Percentiles rank a stretch among this genome's conserved stretches.
Conservation (phyloP, 2,113 vertebrate species). For the Tringa solitaria region DNA sequence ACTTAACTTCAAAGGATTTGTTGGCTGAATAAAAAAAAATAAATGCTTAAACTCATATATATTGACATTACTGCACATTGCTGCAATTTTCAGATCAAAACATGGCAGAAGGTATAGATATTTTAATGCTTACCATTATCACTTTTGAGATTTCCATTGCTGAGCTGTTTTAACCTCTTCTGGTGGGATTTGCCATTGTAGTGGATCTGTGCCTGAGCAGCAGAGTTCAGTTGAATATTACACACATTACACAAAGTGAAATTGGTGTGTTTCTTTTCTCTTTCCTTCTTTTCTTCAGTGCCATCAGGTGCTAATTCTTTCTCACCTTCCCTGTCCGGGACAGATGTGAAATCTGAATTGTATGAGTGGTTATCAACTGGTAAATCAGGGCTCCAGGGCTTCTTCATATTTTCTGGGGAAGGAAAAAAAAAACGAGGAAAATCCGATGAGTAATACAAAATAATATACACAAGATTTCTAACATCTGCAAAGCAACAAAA, state of each 20-base stretch:
- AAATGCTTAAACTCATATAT: neutral
- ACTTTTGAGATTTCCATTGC: conserved; percentile 63
- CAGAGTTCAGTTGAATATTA: conserved; percentile 81
- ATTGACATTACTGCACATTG: neutral
- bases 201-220: conserved; percentile 80
- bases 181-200: conserved; percentile 81
- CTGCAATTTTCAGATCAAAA: neutral
- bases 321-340: conserved; percentile 54
- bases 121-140: conserved; percentile 67
- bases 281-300: conserved; percentile 71
- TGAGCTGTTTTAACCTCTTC: conserved; percentile 79
- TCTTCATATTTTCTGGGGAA: conserved; percentile 36
- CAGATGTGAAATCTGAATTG: conserved; percentile 56
- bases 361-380: conserved; percentile 2
- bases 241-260: conserved; percentile 79
- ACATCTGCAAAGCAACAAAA: neutral
- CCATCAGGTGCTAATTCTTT: conserved; percentile 60
- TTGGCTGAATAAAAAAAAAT: neutral
- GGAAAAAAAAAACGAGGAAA: neutral
- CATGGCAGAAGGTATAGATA: neutral
- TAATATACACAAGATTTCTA: neutral
- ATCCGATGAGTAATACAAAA: neutral
- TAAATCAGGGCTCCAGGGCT: conserved; percentile 25
- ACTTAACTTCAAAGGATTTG: neutral
- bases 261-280: conserved; percentile 71